Conservation (phyloP, 2,113 vertebrate species). For the rat (Rattus norvegicus) region GRCr8 NC_086027.1:43195001-43195500, state of each 20-base stretch:
- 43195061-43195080: constrained; percentile 1
- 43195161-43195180: not conserved
- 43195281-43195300: constrained; percentile 15
- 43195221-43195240: not conserved
- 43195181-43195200: not conserved
- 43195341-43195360: not conserved
- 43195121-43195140: not conserved
- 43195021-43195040: not conserved
- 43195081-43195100: not conserved
- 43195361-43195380: constrained; percentile 48
- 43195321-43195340: constrained; percentile 37
- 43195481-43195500: not conserved
- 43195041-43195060: constrained; percentile 25
- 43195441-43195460: not conserved
- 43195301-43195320: constrained; percentile 27
- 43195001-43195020: constrained; percentile 20
- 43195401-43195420: not conserved
- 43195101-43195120: not conserved
- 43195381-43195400: constrained; percentile 37
- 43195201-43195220: not conserved
- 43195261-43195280: constrained; percentile 39
- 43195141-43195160: not conserved
- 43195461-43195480: not conserved
- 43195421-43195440: constrained; percentile 18
- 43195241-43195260: not conserved